A percentile compares a stretch with the other conserved stretches of the same genome.
Evolutionary conservation across 2,888 invertebrate genomes (phyloP).

Genomic region (Mellilla xanthometata): DNA sequence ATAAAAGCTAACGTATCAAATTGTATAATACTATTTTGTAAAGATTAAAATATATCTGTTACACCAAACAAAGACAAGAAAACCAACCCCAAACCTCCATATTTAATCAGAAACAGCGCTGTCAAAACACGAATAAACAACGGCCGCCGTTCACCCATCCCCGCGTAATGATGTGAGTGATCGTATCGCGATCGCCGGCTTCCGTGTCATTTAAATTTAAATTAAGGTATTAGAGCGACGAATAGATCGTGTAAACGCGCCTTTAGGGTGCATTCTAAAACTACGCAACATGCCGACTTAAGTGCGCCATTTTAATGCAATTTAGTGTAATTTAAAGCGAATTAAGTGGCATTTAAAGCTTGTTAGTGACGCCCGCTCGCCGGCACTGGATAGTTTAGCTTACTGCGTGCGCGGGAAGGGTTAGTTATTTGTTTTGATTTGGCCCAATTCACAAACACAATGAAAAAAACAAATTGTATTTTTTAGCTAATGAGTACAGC

Average conservation of each 20-base stretch:
- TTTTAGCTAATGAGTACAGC: no score
- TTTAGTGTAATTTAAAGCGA: slow-evolving; percentile 12
- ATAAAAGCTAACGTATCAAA: no score
- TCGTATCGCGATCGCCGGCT: slow-evolving; percentile 52
- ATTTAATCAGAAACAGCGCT: neutral
- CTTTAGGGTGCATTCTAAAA: slow-evolving; percentile 54
- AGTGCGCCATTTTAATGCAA: slow-evolving; percentile 15
- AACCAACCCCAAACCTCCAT: no score
- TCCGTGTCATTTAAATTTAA: slow-evolving; percentile 81
- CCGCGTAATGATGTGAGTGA: slow-evolving; percentile 52
- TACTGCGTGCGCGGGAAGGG: no score
- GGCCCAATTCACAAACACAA: no score
- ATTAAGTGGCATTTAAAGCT: slow-evolving; percentile 13
- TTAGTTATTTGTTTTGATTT: no score
- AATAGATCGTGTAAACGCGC: slow-evolving; percentile 42
- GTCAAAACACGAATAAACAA: slow-evolving; percentile 10
- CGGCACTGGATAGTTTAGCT: neutral
- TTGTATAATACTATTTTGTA: no score
- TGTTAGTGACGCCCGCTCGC: slow-evolving; percentile 2
- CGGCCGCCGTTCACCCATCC: slow-evolving; percentile 14
- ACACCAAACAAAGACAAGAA: no score
- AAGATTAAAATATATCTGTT: no score
- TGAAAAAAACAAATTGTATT: no score
- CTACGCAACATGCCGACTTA: slow-evolving; percentile 29
- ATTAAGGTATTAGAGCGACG: slow-evolving; percentile 71